phyloP scores from a whole-genome alignment of 2,888 invertebrate genomes.

The Notocelia uddmanniana region DNA sequence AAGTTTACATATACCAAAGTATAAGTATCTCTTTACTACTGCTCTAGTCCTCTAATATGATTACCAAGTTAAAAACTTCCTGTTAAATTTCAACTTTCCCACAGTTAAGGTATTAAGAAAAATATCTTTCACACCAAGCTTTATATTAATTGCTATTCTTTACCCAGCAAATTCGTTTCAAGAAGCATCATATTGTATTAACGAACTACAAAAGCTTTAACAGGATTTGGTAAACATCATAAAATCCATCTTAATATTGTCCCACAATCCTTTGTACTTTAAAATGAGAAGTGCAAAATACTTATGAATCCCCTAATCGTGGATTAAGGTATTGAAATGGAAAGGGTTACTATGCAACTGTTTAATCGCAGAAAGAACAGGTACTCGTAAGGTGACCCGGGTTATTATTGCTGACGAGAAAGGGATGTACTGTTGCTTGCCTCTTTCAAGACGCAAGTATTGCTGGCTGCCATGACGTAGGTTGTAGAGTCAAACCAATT shows the following conservation, averaged over 20 bases:
- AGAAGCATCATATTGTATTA: constrained; percentile 8
- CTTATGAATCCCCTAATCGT: constrained; percentile 5
- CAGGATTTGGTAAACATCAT: constrained; percentile 33
- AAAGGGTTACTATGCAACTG: constrained; percentile 29
- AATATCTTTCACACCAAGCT: neutral
- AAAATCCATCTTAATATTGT: constrained; percentile 24
- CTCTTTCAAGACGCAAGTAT: too few species aligned
- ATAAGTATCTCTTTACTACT: neutral
- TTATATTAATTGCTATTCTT: constrained; percentile 9
- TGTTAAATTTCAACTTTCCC: constrained; percentile 28
- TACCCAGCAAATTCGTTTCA: constrained; percentile 4
- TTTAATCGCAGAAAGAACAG: constrained; percentile 2
- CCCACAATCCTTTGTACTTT: neutral
- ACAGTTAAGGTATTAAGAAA: constrained; percentile 25
- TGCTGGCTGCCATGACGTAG: too few species aligned
- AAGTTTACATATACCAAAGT: neutral
- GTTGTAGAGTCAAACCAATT: too few species aligned
- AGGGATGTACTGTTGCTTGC: too few species aligned
- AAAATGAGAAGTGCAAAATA: constrained; percentile 33
- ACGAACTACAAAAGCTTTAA: constrained; percentile 18
- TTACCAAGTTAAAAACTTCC: constrained; percentile 10
- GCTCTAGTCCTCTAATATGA: neutral
- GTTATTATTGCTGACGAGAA: neutral
- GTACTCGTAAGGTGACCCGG: neutral
- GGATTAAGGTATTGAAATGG: constrained; percentile 25